Conservation (phyloP, 1,140 invertebrate genomes). For the Globodera ellingtonae region DNA sequence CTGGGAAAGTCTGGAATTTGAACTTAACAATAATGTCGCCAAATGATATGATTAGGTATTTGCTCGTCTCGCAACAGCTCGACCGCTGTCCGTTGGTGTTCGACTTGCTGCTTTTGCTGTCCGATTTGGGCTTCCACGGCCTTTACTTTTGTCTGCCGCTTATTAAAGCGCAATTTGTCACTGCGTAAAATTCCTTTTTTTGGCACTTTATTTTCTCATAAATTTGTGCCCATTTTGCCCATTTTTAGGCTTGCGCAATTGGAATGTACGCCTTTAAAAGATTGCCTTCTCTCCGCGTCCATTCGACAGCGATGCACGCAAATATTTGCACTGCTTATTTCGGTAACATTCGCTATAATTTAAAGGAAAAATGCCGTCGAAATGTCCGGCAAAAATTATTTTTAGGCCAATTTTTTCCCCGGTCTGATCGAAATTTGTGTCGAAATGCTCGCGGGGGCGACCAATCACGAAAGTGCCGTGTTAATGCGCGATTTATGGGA, state of each 20-base stretch:
- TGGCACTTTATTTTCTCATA: too few species aligned
- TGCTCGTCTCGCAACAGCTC: conserved; percentile 1
- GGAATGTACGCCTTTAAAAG: conserved; percentile 23
- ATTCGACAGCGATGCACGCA: not conserved
- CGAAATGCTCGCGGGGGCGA: conserved; percentile 18
- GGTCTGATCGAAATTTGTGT: conserved; percentile 11
- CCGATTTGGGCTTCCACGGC: conserved; percentile 21
- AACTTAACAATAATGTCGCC: too few species aligned
- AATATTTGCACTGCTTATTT: conserved; percentile 27
- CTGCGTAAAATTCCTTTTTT: not conserved
- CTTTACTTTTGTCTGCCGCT: conserved; percentile 27
- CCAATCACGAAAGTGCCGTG: conserved; percentile 23
- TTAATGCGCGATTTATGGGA: conserved; percentile 28
- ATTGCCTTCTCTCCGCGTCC: not conserved
- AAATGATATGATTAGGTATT: not conserved
- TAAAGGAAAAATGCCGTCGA: not conserved
- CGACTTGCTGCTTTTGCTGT: conserved; percentile 30
- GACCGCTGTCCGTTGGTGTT: conserved; percentile 24
- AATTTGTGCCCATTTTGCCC: not conserved
- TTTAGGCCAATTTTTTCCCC: conserved; percentile 28
- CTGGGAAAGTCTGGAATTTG: too few species aligned
- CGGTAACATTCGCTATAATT: conserved; percentile 13
- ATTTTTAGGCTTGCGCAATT: conserved; percentile 9
- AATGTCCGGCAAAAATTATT: not conserved
- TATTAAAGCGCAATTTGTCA: conserved; percentile 25